Base-by-base conservation (phyloP, 2,113 vertebrate species). In the Ctenomys sociabilis region DNA sequence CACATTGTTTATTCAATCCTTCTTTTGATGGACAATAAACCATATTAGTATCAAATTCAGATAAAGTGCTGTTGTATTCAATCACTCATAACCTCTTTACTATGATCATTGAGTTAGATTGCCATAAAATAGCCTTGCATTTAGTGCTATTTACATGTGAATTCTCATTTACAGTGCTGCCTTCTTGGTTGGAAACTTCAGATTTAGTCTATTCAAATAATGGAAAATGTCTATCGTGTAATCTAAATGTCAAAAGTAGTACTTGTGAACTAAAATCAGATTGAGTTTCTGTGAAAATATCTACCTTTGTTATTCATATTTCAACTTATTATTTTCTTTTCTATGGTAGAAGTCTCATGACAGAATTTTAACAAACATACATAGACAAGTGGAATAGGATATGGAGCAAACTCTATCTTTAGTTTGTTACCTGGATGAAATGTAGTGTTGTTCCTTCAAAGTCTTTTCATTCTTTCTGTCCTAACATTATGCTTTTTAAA, bases 141-240 rank as follows among this genome's bases (percentile, higher is more conserved):
- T 84, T 63, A 49, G 14, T 66, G 19, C 13, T 37, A 13, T 61
- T 89, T 77, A 61, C 81, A 30, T 86, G 28, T 84, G 88, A 68
- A 83, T 89, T 30, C 49, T 89, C 40, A 82, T 5, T 81, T 85
- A 57, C 0, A 59, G 21, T 64, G 32, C 37, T 45, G 49, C 13
- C 49, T 63, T 80, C 30, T 37, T 30, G 64, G 35, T 32, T 80
- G 70, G 86, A 81, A 75, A 9, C 54, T 88, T 95, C 49, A 73
- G 64, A 85, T 30, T 26, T 54, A 90, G 37, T 94, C 24, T 88
- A 93, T 87, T 61, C 28, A 81, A 75, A 81, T 91, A 80, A 70
- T 81, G 22, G 40, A 37, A 88, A 93, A 83, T 82, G 30, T 12
- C 21, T 72, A 30, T 73, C n/a, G 43, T 10, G 22, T 91, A 81